Percentiles rank a stretch among this genome's conserved stretches.
Evolutionary conservation across 2,113 vertebrate genomes (phyloP).

Genomic region (Macquaria australasica): DNA sequence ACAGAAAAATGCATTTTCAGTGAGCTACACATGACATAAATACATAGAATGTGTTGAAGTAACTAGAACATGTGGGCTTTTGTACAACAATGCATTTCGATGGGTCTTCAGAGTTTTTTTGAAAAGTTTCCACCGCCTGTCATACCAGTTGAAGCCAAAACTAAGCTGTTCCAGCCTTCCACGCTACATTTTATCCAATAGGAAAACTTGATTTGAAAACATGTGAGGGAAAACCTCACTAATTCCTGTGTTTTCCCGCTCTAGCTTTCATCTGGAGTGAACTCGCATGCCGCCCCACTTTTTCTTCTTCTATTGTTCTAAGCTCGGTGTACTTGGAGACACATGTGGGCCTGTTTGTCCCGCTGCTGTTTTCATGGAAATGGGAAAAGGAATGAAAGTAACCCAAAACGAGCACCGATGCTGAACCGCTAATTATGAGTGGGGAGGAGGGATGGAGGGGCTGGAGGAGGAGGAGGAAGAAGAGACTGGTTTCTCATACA

Average conservation of each 20-base stretch:
- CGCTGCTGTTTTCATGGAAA: constrained; percentile 69
- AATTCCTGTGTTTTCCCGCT: constrained; percentile 61
- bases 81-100: constrained; percentile 25
- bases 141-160: constrained; percentile 28
- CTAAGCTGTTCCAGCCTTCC: constrained; percentile 53
- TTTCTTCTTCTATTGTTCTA: constrained; percentile 70
- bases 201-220: constrained; percentile 58
- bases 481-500: constrained; percentile 39
- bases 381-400: constrained; percentile 77
- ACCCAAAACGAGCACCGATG: constrained; percentile 69
- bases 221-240: constrained; percentile 57
- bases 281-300: constrained; percentile 61
- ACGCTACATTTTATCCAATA: constrained; percentile 31
- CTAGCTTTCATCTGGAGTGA: constrained; percentile 63
- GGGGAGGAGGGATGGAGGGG: constrained; percentile 22
- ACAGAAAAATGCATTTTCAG: constrained; percentile 33
- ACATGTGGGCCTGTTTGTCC: constrained; percentile 76
- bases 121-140: constrained; percentile 62
- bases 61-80: constrained; percentile 40
- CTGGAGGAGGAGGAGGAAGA: constrained; percentile 11
- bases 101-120: not conserved
- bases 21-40: constrained; percentile 25
- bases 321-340: constrained; percentile 37
- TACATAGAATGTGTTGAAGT: constrained; percentile 22
- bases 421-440: constrained; percentile 75